phyloP scores from a whole-genome alignment of 1,140 invertebrate genomes.

The Drosophila pseudoobscura region DNA sequence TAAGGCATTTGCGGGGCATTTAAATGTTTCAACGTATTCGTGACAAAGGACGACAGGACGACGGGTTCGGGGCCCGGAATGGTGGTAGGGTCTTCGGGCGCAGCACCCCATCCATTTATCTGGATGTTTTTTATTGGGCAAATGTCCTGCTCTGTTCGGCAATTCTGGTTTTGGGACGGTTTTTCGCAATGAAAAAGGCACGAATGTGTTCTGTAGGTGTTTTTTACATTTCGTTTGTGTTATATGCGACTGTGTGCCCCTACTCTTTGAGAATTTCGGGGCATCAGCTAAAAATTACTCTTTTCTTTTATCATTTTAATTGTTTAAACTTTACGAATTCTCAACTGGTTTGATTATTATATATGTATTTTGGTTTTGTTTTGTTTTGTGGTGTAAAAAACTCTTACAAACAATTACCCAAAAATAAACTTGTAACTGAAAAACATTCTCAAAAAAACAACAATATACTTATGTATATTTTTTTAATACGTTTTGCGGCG shows the following conservation, averaged over 20 bases:
- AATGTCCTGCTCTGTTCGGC: conserved; percentile 17
- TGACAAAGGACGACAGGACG: conserved; percentile 18
- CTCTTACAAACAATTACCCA: conserved; percentile 71
- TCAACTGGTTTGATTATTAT: conserved; percentile 51
- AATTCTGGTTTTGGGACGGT: conserved; percentile 63
- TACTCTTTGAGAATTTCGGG: conserved; percentile 66
- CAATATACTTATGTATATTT: conserved; percentile 33
- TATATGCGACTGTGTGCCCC: conserved; percentile 39
- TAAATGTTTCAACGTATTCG: conserved; percentile 60
- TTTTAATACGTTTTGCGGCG: conserved; percentile 6
- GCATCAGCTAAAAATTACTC: conserved; percentile 41
- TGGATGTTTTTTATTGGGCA: neutral
- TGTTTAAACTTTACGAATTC: conserved; percentile 60
- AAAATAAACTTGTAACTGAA: conserved; percentile 61
- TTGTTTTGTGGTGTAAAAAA: conserved; percentile 55
- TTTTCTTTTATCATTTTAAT: conserved; percentile 41
- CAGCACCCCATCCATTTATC: conserved; percentile 9
- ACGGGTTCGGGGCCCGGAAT: neutral
- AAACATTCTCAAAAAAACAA: conserved; percentile 61
- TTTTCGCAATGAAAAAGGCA: conserved; percentile 79
- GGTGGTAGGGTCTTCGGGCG: too few relatives aligned
- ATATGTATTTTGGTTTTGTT: conserved; percentile 17
- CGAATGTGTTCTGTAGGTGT: conserved; percentile 66
- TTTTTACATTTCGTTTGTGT: conserved; percentile 46
- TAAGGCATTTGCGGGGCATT: conserved; percentile 66